phyloP scores from a whole-genome alignment of 2,888 invertebrate genomes.

The Argynnis bischoffii region DNA sequence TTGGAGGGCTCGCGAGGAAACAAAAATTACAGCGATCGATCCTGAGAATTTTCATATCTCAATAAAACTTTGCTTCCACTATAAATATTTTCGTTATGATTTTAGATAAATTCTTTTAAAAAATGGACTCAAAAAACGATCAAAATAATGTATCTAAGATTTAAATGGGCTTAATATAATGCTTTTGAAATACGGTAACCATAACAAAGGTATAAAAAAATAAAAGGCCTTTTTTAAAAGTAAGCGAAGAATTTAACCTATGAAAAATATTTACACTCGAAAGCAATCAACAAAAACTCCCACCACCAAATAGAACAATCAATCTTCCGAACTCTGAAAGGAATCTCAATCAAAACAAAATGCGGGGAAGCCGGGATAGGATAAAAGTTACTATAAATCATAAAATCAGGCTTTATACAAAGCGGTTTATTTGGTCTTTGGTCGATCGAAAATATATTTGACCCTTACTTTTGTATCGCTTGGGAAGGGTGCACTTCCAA shows the following conservation, averaged over 20 bases:
- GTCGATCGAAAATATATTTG: slow-evolving; percentile 66
- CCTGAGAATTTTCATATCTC: slow-evolving; percentile 54
- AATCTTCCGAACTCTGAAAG: slow-evolving; percentile 76
- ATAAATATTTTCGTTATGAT: slow-evolving; percentile 19
- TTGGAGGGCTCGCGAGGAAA: slow-evolving; percentile 46
- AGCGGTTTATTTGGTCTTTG: slow-evolving; percentile 73
- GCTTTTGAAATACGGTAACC: not conserved
- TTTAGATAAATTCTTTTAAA: not conserved
- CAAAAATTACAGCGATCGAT: slow-evolving; percentile 46
- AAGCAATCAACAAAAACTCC: slow-evolving; percentile 74
- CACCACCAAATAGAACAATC: slow-evolving; percentile 77
- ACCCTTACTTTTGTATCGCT: slow-evolving; percentile 64
- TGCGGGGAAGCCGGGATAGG: slow-evolving; percentile 70
- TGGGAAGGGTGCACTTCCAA: slow-evolving; percentile 70
- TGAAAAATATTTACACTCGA: slow-evolving; percentile 70
- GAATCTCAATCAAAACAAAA: slow-evolving; percentile 80
- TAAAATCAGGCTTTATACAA: slow-evolving; percentile 80
- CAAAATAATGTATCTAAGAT: not conserved
- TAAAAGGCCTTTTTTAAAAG: slow-evolving; percentile 26
- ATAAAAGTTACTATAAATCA: slow-evolving; percentile 80
- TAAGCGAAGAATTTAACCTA: slow-evolving; percentile 59
- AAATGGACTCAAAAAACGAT: no score
- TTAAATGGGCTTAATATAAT: not conserved
- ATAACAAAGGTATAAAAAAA: slow-evolving; percentile 13
- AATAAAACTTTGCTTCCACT: slow-evolving; percentile 27